phyloP scores from a whole-genome alignment of 2,113 vertebrate species.

The Lycaon pictus region DNA sequence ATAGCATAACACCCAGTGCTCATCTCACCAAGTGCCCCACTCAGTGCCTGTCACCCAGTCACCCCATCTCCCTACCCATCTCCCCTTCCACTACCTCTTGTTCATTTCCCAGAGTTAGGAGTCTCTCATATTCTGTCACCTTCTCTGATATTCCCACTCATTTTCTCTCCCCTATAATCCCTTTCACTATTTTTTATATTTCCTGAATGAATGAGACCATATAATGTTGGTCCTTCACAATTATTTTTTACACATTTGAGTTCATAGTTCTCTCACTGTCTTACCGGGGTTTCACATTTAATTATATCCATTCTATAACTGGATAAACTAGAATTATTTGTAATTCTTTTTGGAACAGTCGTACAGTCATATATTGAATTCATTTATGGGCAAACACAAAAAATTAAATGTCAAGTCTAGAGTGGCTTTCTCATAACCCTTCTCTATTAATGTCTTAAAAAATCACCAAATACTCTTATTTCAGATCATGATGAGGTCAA shows the following conservation, averaged over 20 bases:
- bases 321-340: conserved; percentile 77
- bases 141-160: too few species aligned
- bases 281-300: conserved; percentile 40
- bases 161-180: too few species aligned
- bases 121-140: too few species aligned
- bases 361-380: conserved; percentile 68
- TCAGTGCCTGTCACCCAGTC: too few species aligned
- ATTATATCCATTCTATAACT: conserved; percentile 22
- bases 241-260: not conserved
- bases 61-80: too few species aligned
- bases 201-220: too few species aligned
- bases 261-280: not conserved
- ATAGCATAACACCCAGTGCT: too few species aligned
- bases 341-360: conserved; percentile 60
- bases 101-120: too few species aligned
- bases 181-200: too few species aligned
- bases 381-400: conserved; percentile 53
- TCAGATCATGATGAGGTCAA: conserved; percentile 75
- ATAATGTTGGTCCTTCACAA: too few species aligned
- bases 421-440: conserved; percentile 83
- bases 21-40: too few species aligned
- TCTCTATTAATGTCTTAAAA: conserved; percentile 70
- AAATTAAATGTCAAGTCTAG: conserved; percentile 73
- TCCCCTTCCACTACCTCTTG: too few species aligned
- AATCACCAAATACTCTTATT: conserved; percentile 78